Percentiles rank a stretch among this genome's conserved stretches.
Evolutionary conservation across 2,113 vertebrate genomes (phyloP).

Genomic region (Leucopsar rothschildi): DNA sequence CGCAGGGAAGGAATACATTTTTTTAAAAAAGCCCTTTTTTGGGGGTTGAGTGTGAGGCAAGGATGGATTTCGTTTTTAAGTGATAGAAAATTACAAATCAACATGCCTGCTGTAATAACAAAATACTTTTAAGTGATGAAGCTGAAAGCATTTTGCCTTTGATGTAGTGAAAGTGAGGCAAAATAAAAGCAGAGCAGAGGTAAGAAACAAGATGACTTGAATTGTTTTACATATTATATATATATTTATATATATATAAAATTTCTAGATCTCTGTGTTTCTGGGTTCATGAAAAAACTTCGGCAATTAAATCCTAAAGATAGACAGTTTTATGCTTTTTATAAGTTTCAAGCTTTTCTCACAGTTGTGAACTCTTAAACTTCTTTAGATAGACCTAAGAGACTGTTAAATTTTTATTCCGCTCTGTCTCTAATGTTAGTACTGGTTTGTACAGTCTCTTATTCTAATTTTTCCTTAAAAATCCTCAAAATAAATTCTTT

Average conservation of each 20-base stretch:
- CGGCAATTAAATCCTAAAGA: background rate
- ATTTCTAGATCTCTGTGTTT: background rate
- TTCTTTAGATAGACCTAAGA: background rate
- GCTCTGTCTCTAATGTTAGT: background rate
- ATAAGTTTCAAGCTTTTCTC: background rate
- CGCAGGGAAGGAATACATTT: background rate
- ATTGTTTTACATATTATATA: background rate
- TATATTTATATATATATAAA: background rate
- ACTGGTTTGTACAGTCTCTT: background rate
- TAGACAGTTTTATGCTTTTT: background rate
- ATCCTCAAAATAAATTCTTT: background rate
- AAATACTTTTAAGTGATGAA: background rate
- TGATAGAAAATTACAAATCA: background rate
- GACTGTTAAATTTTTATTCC: background rate
- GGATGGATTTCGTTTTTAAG: background rate
- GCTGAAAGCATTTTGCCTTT: background rate
- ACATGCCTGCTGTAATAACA: background rate
- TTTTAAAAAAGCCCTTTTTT: background rate
- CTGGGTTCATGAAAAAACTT: background rate
- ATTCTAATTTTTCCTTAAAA: background rate
- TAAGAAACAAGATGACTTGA: background rate
- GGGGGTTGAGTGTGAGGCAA: accelerated
- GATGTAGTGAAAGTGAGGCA: background rate
- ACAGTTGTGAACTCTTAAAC: background rate
- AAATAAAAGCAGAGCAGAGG: background rate